Base-by-base conservation (phyloP, 2,113 vertebrate species). In the Camelus dromedarius region DNA sequence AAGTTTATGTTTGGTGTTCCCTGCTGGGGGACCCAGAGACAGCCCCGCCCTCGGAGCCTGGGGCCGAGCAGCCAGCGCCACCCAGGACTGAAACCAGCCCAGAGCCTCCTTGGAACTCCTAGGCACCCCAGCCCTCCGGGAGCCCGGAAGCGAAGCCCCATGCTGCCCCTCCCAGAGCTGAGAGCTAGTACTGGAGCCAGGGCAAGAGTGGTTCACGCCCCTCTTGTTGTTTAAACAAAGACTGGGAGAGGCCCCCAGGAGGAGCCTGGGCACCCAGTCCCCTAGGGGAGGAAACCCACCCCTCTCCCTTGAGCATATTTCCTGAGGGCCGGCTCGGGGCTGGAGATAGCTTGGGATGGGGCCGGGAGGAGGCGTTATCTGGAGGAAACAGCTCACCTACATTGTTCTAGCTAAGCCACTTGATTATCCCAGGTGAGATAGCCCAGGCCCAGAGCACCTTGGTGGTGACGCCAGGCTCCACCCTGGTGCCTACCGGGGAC, bases 271-370 rank as follows among this genome's bases (percentile, higher is more conserved):
- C 38, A 42, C 38, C 38, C 72, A 3, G n/a, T 50, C 54, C 67
- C 42, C 28, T 24, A 20, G 81, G 28, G 66, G 38, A 54, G 42
- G 42, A 64, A 50, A 35, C 28, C 18, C 12, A 24, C 15, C 20
- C 0, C 15, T 24, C 13, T 2, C 24, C 3, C 32, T 12, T 38
- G 24, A 3, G 30, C 14, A 11, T 26, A 11, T 26, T 48, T 24
- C 50, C n/a, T 16, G 5, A 3, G 12, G 84, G 35, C 38, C 38
- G 38, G 38, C 10, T 19, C 0, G n/a, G 11, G 22, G 32, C 42
- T 76, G 32, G 24, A 38, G 9, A 64, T 13, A 30, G 46, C 22
- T 38, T 66, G 70, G 58, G 42, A 11, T 0, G 22, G 56, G 50
- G 15, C 48, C 16, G 62, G 82, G 72, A 84, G 91, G 26, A 1